Percentiles rank a stretch among this genome's conserved stretches.
These are phyloP conservation scores for Tetheella fluctuosa DNA, from an alignment of 2,888 invertebrate species.

Conservation along the genomic window DNA sequence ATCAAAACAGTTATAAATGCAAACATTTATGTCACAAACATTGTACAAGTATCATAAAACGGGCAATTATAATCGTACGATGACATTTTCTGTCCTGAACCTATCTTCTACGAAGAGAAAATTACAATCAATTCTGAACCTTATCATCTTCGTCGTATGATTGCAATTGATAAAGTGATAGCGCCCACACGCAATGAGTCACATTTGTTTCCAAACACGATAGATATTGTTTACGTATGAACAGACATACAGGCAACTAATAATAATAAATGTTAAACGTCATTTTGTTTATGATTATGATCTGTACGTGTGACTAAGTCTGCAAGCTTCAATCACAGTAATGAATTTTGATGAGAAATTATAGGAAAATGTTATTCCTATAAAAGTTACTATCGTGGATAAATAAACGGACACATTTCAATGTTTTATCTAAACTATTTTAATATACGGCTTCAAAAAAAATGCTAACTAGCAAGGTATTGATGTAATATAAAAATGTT, in stretches of 20 bases:
- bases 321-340: background rate
- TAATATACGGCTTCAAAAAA: background rate
- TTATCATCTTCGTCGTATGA: conserved; percentile 14
- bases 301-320: background rate
- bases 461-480: background rate
- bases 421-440: background rate
- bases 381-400: background rate
- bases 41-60: conserved; percentile 21
- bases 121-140: conserved; percentile 18
- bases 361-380: background rate
- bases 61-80: conserved; percentile 31
- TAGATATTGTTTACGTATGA: conserved; percentile 21
- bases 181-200: conserved; percentile 31
- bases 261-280: conserved; percentile 9
- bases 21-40: conserved; percentile 23
- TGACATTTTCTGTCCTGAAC: conserved; percentile 24
- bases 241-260: conserved; percentile 32
- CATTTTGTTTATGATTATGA: conserved; percentile 4
- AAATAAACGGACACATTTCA: background rate
- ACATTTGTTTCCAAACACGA: conserved; percentile 37
- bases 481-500: background rate
- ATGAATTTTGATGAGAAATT: background rate
- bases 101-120: conserved; percentile 21
- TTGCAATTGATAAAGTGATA: conserved; percentile 27
- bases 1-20: conserved; percentile 23